A percentile compares a stretch with the other conserved stretches of the same genome.
Evolutionary conservation across 2,797 vertebrate genomes (phyloP).

Genomic region (Tadarida brasiliensis): DNA sequence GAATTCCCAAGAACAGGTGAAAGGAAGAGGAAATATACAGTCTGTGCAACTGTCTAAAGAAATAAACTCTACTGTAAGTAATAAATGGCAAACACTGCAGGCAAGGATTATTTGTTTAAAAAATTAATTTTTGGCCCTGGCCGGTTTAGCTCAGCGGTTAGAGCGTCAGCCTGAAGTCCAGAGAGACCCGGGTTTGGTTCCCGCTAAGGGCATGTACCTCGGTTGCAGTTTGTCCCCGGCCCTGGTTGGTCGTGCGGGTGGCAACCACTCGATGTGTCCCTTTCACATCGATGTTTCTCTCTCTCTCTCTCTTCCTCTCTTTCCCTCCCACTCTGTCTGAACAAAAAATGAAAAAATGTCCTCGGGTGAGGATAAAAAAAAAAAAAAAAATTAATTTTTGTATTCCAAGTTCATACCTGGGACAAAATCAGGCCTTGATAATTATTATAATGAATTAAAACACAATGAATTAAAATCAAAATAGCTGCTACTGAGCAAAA

Average conservation of each 20-base stretch:
- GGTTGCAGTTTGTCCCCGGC: no score
- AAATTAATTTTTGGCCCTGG: slow-evolving; percentile 42
- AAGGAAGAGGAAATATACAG: slow-evolving; percentile 47
- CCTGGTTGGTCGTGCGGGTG: no score
- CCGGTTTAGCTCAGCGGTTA: no score
- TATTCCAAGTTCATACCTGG: neutral
- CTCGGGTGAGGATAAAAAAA: no score
- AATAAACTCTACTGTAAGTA: slow-evolving; percentile 51
- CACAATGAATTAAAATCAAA: slow-evolving; percentile 4
- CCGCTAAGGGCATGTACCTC: no score
- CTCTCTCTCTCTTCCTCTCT: no score
- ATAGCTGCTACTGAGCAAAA: slow-evolving; percentile 33
- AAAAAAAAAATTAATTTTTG: slow-evolving; percentile 41
- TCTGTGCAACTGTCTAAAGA: slow-evolving; percentile 62
- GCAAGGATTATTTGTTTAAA: neutral
- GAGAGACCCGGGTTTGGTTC: no score
- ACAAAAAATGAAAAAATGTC: no score
- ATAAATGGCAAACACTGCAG: slow-evolving; percentile 29
- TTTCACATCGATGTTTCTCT: no score
- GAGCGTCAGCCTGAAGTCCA: no score
- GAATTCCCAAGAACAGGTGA: slow-evolving; percentile 48
- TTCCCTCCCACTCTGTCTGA: no score
- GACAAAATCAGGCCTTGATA: slow-evolving; percentile 45
- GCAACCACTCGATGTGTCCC: no score
- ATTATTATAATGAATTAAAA: slow-evolving; percentile 48